Evolutionary conservation across 2,113 vertebrate species (phyloP), one percentile per base, ranked within the genome.

Genomic region (Galbula dea): DNA sequence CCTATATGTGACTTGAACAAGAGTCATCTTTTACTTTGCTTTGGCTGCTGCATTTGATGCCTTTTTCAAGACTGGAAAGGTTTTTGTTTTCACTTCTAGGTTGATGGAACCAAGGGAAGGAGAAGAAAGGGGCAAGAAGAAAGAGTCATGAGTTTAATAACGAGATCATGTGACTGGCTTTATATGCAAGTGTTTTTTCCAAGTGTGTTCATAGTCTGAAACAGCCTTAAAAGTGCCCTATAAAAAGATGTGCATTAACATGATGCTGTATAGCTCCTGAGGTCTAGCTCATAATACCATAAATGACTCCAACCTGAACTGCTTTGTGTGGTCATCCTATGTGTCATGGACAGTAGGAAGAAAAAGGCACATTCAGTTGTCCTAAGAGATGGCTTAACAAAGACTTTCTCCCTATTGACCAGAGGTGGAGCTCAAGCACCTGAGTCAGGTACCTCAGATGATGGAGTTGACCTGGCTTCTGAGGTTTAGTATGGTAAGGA

Each of bases 241-340:
- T 7, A 4, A n/a, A 54, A 69, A 80, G 10, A 3, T 72, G 8
- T 0, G 0, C 4, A 4, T 49, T 45, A 54, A 37, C 26, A 24
- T 34, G 51, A 37, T 41, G 11, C 5, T 48, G 21, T 34, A 62
- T 15, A 41, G 12, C 2, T 61, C 27, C 26, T 61, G n/a, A 9
- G 15, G 66, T 54, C 12, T 5, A 46, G 16, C 12, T 81, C 11
- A 34, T 9, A 27, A 7, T 4, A 83, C 24, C 26, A 43, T 12
- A 55, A 62, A 11, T n/a, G 0, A 62, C 14, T 54, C 32, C 12
- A 55, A 13, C 11, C 15, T 79, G 71, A 63, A 17, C 8, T n/a
- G 37, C 7, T 77, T 61, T 17, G 8, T 17, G 4, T 61, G 43
- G 15, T 51, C 34, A n/a, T 46, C 26, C 11, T 48, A 57, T 15